These are phyloP conservation scores for Pterocles gutturalis DNA, from an alignment of 2,113 vertebrate genomes.

Conservation along the genomic window DNA sequence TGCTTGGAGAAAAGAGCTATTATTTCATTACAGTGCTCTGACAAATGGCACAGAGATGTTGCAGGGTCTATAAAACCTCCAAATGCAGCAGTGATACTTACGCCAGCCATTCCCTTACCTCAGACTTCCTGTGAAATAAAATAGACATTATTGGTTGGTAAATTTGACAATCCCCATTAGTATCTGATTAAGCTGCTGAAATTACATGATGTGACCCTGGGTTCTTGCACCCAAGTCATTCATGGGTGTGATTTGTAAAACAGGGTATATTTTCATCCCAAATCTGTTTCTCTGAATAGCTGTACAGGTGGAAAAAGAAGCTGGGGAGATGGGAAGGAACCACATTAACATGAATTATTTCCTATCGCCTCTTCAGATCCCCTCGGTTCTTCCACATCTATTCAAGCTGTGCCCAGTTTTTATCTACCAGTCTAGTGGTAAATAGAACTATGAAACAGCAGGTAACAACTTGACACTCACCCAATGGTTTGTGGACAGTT, in stretches of 20 bases:
- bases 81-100: not conserved
- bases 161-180: not conserved
- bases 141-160: not conserved
- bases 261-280: not conserved
- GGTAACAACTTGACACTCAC: not conserved
- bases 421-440: not conserved
- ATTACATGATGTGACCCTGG: not conserved
- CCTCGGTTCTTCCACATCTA: not conserved
- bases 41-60: not conserved
- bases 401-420: not conserved
- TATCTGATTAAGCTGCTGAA: not conserved
- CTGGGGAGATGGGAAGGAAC: not conserved
- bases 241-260: not conserved
- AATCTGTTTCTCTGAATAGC: not conserved
- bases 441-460: not conserved
- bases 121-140: not conserved
- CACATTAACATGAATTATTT: not conserved
- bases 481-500: not conserved
- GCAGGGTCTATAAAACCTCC: constrained; percentile 2
- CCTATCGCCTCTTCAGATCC: not conserved
- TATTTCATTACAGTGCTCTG: constrained; percentile 6
- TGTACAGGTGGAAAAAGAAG: not conserved
- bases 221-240: not conserved
- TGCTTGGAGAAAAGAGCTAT: not conserved
- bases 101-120: not conserved